phyloP scores from a whole-genome alignment of 2,888 invertebrate genomes.

The Callinectes sapidus region DNA sequence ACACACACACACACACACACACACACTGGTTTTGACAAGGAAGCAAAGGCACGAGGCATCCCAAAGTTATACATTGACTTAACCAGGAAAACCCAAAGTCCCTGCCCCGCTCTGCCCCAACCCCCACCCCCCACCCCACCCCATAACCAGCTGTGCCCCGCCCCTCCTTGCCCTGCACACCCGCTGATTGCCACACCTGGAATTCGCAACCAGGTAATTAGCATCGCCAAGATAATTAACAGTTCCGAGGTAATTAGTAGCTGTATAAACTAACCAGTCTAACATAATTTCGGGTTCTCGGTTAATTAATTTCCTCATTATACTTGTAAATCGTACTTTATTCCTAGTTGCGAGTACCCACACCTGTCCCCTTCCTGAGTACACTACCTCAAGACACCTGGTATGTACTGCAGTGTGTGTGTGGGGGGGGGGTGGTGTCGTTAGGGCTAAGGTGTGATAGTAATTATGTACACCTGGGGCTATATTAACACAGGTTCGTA shows the following conservation, averaged over 20 bases:
- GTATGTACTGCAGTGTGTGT: background rate
- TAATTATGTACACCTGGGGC: background rate
- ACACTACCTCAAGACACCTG: background rate
- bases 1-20: background rate
- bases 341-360: background rate
- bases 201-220: background rate
- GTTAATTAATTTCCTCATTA: background rate
- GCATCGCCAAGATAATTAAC: constrained; percentile 4
- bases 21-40: background rate
- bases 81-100: background rate
- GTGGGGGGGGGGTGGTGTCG: too few species aligned
- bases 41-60: background rate
- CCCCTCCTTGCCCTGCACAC: background rate
- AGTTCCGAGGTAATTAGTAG: background rate
- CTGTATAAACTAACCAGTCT: background rate
- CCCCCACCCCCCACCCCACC: background rate
- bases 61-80: background rate
- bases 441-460: background rate
- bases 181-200: background rate
- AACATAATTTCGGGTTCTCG: background rate
- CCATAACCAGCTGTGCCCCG: too few species aligned
- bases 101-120: background rate
- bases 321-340: background rate
- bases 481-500: too few species aligned
- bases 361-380: background rate